A percentile compares a stretch with the other conserved stretches of the same genome.
Conservation (phyloP, 2,888 invertebrate species). For the Adelognathus sp. region DNA sequence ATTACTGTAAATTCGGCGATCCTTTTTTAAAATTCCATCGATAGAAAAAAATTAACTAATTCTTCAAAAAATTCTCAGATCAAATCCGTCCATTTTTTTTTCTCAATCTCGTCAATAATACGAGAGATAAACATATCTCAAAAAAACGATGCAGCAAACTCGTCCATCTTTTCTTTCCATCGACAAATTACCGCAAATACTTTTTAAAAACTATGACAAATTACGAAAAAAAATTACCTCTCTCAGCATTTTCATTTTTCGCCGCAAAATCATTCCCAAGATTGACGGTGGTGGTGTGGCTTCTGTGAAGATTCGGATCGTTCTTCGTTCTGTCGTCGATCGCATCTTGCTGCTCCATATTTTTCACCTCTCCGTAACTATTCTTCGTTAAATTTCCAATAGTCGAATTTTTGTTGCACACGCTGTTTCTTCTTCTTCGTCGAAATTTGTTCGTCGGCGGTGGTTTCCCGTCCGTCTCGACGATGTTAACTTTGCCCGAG, state of each 20-base stretch:
- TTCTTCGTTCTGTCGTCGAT: slow-evolving; percentile 31
- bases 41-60: too few species aligned
- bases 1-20: too few species aligned
- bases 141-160: too few species aligned
- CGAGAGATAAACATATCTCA: too few species aligned
- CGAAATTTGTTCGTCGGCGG: slow-evolving; percentile 92
- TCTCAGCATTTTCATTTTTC: slow-evolving; percentile 24
- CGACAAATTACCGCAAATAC: too few species aligned
- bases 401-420: slow-evolving; percentile 79
- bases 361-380: slow-evolving; percentile 84
- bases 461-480: slow-evolving; percentile 93
- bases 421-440: slow-evolving; percentile 84
- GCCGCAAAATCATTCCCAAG: slow-evolving; percentile 54
- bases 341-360: background rate
- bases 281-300: slow-evolving; percentile 72
- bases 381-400: slow-evolving; percentile 83
- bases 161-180: too few species aligned
- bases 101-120: too few species aligned
- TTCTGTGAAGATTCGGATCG: slow-evolving; percentile 59
- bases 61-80: too few species aligned
- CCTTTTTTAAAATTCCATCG: too few species aligned
- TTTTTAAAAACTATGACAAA: background rate
- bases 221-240: slow-evolving; percentile 44
- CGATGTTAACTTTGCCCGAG: slow-evolving; percentile 92
- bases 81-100: too few species aligned